A percentile compares a stretch with the other conserved stretches of the same genome.
These are phyloP conservation scores for Karalla daura DNA, from an alignment of 2,797 vertebrate genomes.

Conservation along the genomic window DNA sequence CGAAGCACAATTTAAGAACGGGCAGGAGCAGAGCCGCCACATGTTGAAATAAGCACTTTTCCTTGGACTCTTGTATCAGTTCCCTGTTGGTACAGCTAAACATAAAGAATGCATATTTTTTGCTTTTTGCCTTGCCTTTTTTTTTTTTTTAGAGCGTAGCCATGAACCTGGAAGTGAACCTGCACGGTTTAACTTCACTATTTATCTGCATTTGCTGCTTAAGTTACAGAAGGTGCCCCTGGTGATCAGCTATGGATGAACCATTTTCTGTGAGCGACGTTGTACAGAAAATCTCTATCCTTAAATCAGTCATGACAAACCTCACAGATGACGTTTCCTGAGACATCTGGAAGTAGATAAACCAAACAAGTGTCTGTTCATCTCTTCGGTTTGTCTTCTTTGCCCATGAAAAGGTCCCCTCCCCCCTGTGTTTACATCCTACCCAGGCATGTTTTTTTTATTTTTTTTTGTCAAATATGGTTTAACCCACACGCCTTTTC, in stretches of 20 bases:
- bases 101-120: slow-evolving; percentile 50
- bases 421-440: slow-evolving; percentile 42
- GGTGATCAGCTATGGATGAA: slow-evolving; percentile 40
- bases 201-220: slow-evolving; percentile 59
- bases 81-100: slow-evolving; percentile 48
- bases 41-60: slow-evolving; percentile 76
- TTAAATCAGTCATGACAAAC: slow-evolving; percentile 23
- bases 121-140: slow-evolving; percentile 54
- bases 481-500: slow-evolving; percentile 18
- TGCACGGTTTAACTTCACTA: slow-evolving; percentile 29
- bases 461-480: slow-evolving; percentile 10
- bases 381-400: slow-evolving; percentile 37
- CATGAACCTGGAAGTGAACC: slow-evolving; percentile 34
- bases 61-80: slow-evolving; percentile 52
- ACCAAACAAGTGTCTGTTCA: slow-evolving; percentile 43
- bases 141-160: slow-evolving; percentile 55
- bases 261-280: slow-evolving; percentile 11
- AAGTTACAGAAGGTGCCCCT: slow-evolving; percentile 39
- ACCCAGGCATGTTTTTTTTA: slow-evolving; percentile 13
- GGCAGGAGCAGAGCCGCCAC: slow-evolving; percentile 54
- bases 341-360: slow-evolving; percentile 43
- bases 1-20: slow-evolving; percentile 78
- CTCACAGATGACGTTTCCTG: slow-evolving; percentile 12
- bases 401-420: slow-evolving; percentile 3
- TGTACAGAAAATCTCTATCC: slow-evolving; percentile 12